phyloP scores from a whole-genome alignment of 2,888 invertebrate genomes.

The Alloplasta piceator region DNA sequence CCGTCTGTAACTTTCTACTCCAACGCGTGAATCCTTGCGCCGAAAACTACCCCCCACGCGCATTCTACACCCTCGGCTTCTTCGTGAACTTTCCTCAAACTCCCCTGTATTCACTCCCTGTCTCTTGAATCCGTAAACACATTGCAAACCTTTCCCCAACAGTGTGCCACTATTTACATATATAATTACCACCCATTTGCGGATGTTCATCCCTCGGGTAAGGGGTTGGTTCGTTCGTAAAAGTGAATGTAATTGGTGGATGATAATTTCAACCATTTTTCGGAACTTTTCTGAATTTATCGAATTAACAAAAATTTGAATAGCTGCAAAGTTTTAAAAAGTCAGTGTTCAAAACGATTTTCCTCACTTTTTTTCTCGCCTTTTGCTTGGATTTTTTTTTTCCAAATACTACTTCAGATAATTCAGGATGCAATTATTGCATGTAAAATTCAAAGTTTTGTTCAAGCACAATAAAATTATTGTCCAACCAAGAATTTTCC shows the following conservation, averaged over 20 bases:
- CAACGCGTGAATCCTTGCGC: conserved; percentile 32
- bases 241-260: conserved; percentile 44
- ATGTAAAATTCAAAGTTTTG: too few relatives aligned
- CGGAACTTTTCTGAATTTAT: too few relatives aligned
- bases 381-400: too few relatives aligned
- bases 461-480: too few relatives aligned
- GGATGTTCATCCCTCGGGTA: not conserved
- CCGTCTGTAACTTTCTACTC: conserved; percentile 44
- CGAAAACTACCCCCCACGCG: conserved; percentile 12
- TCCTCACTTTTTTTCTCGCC: too few relatives aligned
- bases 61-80: not conserved
- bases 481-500: too few relatives aligned
- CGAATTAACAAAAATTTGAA: too few relatives aligned
- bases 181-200: conserved; percentile 49
- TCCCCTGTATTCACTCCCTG: conserved; percentile 28
- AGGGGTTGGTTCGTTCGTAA: too few relatives aligned
- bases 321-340: too few relatives aligned
- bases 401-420: too few relatives aligned
- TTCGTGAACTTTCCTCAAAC: conserved; percentile 37
- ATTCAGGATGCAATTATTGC: too few relatives aligned
- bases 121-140: conserved; percentile 57
- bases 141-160: conserved; percentile 21
- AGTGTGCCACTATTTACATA: conserved; percentile 37
- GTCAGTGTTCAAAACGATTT: too few relatives aligned
- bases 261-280: conserved; percentile 8